phyloP scores from a whole-genome alignment of 2,113 vertebrate genomes.

The Tichodroma muraria region DNA sequence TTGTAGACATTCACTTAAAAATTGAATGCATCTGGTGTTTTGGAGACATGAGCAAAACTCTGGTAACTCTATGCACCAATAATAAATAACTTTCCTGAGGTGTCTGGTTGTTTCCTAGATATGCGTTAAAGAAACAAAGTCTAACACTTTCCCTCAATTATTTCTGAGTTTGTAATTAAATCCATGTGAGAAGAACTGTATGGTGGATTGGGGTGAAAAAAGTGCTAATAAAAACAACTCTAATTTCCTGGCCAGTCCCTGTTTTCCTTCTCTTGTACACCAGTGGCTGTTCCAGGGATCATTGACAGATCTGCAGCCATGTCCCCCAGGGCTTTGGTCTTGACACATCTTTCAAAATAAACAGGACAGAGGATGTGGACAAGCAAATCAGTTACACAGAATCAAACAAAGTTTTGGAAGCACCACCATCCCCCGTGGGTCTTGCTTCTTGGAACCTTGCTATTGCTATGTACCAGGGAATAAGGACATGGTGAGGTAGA shows the following conservation, averaged over 20 bases:
- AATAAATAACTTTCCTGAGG: neutral
- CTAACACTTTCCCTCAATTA: neutral
- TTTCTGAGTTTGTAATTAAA: conserved; percentile 9
- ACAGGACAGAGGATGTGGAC: neutral
- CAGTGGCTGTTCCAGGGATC: neutral
- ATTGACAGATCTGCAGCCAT: neutral
- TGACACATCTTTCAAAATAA: neutral
- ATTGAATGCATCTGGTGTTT: neutral
- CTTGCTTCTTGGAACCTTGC: neutral
- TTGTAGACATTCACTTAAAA: neutral
- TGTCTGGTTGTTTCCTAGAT: neutral
- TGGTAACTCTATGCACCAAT: neutral
- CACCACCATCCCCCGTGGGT: accelerated
- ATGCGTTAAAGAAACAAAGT: neutral
- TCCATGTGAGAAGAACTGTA: neutral
- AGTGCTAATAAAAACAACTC: conserved; percentile 5
- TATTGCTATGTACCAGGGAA: neutral
- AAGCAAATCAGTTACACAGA: neutral
- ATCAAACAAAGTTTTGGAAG: neutral
- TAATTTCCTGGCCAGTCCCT: neutral
- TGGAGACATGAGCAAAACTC: neutral
- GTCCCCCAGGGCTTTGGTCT: neutral
- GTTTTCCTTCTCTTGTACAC: neutral
- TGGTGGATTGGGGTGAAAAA: neutral
- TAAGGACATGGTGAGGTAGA: neutral